Evolutionary conservation across 2,888 invertebrate genomes (phyloP).

Genomic region (Campopleginae sp.): DNA sequence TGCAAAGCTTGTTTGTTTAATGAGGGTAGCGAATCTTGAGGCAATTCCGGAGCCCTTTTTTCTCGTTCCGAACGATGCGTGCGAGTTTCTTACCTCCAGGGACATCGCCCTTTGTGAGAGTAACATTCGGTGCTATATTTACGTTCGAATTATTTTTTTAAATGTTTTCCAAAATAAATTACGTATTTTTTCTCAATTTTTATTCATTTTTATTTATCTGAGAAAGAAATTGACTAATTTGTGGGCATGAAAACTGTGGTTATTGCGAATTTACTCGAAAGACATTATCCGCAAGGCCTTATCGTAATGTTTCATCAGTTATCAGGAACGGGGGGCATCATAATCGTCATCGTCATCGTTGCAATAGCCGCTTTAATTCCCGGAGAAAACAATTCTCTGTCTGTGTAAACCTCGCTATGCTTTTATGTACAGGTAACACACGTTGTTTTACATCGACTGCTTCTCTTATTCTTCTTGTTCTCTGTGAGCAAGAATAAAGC

Average conservation of each 20-base stretch:
- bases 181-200: neutral
- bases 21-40: conserved; percentile 84
- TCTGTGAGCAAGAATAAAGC: conserved; percentile 25
- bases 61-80: conserved; percentile 64
- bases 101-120: neutral
- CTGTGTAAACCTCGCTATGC: conserved; percentile 53
- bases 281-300: conserved; percentile 42
- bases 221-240: conserved; percentile 15
- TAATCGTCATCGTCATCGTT: conserved; percentile 51
- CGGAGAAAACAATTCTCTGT: conserved; percentile 58
- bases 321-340: conserved; percentile 42
- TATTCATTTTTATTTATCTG: conserved; percentile 5
- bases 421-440: conserved; percentile 20
- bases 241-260: conserved; percentile 9
- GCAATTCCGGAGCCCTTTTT: conserved; percentile 77
- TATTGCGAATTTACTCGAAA: conserved; percentile 49
- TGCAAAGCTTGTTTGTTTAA: conserved; percentile 83
- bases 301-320: conserved; percentile 45
- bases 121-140: neutral
- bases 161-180: neutral
- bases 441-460: conserved; percentile 1
- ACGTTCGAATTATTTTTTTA: neutral
- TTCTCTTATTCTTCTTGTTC: neutral
- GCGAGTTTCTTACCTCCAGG: conserved; percentile 36
- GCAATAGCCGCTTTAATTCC: conserved; percentile 59